Percentiles rank a stretch among this genome's conserved stretches.
These are phyloP conservation scores for Nycticebus coucang DNA, from an alignment of 2,113 vertebrate genomes.

Conservation along the genomic window DNA sequence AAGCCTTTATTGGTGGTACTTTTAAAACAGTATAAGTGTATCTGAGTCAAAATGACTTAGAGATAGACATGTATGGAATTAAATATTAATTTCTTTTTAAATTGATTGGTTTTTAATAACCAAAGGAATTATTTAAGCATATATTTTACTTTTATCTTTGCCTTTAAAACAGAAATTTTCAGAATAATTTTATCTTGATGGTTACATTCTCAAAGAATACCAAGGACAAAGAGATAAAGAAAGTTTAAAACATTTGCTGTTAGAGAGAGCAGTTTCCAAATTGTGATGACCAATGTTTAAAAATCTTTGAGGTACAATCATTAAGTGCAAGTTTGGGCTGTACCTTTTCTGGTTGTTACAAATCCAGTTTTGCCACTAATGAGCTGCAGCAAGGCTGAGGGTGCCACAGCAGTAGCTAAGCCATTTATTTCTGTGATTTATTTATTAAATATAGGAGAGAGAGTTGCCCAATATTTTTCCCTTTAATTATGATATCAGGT, in stretches of 20 bases:
- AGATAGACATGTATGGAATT: not conserved
- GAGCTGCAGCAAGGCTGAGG: not conserved
- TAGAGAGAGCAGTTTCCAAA: not conserved
- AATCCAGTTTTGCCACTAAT: not conserved
- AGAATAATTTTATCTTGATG: not conserved
- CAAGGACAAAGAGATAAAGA: not conserved
- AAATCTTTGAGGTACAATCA: not conserved
- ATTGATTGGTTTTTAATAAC: not conserved
- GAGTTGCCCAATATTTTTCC: not conserved
- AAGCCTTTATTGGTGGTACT: not conserved
- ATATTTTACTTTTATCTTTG: slow-evolving; percentile 10
- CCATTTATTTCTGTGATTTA: not conserved
- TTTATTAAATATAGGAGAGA: not conserved
- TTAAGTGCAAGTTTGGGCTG: not conserved
- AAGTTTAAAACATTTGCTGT: not conserved
- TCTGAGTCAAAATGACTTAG: not conserved
- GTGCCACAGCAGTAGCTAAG: not conserved
- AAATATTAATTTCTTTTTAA: not conserved
- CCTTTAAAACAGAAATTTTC: not conserved
- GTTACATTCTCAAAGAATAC: not conserved
- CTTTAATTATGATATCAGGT: not conserved
- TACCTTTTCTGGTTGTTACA: not conserved
- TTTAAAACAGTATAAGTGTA: not conserved
- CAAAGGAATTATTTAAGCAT: not conserved
- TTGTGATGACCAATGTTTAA: not conserved